These are phyloP conservation scores for Osmoderma eremita DNA, from an alignment of 2,888 invertebrate genomes.

Conservation along the genomic window DNA sequence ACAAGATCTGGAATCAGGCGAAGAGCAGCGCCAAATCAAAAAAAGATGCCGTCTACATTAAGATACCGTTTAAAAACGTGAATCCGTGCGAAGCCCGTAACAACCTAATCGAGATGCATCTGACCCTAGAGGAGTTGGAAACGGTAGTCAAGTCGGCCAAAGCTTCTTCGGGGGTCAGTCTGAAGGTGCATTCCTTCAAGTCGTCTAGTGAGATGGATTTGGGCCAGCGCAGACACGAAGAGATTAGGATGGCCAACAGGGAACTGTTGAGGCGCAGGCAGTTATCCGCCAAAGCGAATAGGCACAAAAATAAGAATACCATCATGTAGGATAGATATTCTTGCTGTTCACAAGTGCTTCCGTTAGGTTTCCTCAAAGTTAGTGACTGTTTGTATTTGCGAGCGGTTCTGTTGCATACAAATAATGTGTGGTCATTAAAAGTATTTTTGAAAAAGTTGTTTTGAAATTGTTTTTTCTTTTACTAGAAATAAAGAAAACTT, in stretches of 20 bases:
- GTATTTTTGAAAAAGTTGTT: too few species aligned
- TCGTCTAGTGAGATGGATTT: constrained; percentile 41
- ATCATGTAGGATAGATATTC: neutral
- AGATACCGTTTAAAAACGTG: constrained; percentile 54
- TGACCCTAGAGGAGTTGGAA: constrained; percentile 57
- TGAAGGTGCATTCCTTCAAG: constrained; percentile 26
- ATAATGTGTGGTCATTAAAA: too few species aligned
- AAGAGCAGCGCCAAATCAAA: constrained; percentile 57
- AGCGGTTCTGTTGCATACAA: too few species aligned
- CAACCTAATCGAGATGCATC: constrained; percentile 55
- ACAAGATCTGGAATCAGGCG: constrained; percentile 59
- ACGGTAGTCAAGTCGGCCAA: constrained; percentile 48
- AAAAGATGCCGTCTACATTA: constrained; percentile 59
- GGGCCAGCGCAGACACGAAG: constrained; percentile 37
- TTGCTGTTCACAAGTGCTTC: neutral
- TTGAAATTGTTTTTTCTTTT: too few species aligned
- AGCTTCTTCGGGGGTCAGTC: neutral
- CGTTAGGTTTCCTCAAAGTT: neutral
- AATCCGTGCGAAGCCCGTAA: constrained; percentile 49
- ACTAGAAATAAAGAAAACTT: too few species aligned
- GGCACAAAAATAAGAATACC: neutral
- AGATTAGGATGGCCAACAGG: constrained; percentile 39
- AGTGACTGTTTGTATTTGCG: neutral
- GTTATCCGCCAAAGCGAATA: constrained; percentile 32
- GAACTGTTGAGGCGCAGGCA: constrained; percentile 35